Evolutionary conservation across 2,797 vertebrate species (phyloP).

Genomic region (Rallus crepitans): DNA sequence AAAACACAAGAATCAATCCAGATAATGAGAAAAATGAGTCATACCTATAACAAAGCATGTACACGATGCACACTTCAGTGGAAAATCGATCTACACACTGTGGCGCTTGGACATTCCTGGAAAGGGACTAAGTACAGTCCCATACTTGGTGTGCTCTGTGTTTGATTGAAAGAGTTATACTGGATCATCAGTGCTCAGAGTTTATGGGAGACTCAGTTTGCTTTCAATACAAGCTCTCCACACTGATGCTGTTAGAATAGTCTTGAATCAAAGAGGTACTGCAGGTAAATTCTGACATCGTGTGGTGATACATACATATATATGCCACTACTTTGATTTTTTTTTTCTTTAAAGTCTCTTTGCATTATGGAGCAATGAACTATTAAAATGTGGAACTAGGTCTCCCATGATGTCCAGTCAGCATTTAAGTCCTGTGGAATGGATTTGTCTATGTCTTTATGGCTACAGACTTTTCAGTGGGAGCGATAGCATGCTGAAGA

Average conservation of each 20-base stretch:
- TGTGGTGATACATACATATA: neutral
- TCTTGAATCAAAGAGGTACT: neutral
- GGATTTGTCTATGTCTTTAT: neutral
- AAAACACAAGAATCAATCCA: neutral
- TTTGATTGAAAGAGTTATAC: neutral
- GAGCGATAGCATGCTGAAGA: fast-evolving
- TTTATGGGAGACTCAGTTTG: neutral
- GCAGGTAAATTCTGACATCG: slow-evolving; percentile 11
- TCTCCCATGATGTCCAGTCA: neutral
- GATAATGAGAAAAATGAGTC: neutral
- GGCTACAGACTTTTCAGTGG: neutral
- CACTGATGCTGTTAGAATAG: neutral
- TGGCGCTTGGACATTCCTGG: neutral
- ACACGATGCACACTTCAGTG: neutral
- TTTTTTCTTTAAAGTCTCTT: neutral
- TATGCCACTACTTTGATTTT: neutral
- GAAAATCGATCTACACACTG: neutral
- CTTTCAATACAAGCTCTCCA: neutral
- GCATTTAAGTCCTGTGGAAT: neutral
- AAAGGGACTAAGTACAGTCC: neutral
- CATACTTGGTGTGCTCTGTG: neutral
- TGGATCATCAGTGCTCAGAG: neutral
- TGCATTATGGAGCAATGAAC: neutral
- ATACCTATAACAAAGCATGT: neutral
- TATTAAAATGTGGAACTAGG: neutral